Conservation (phyloP, 2,797 vertebrate genomes). For the Vespertilio murinus region DNA sequence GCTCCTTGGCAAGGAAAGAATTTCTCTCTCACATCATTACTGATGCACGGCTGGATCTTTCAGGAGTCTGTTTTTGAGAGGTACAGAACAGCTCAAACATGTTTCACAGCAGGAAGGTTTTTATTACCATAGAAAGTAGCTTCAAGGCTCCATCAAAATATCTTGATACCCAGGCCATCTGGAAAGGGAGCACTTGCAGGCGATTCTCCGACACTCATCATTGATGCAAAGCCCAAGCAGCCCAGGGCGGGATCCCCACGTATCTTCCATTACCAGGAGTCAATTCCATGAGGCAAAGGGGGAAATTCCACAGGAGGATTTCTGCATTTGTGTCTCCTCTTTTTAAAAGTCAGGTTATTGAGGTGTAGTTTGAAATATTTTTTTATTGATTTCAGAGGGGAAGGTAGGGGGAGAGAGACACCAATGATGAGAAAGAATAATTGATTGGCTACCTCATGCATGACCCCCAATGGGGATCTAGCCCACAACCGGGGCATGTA, state of each 20-base stretch:
- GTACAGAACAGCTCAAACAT: slow-evolving; percentile 24
- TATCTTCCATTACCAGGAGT: not conserved
- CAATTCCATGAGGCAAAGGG: not conserved
- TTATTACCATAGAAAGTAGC: slow-evolving; percentile 8
- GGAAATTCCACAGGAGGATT: not conserved
- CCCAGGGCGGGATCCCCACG: not conserved
- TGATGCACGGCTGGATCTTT: slow-evolving; percentile 74
- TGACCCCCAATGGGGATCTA: too few relatives aligned
- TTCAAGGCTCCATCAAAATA: not conserved
- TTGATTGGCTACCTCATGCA: too few relatives aligned
- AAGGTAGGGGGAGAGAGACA: too few relatives aligned
- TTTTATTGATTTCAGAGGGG: too few relatives aligned
- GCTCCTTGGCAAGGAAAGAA: slow-evolving; percentile 78
- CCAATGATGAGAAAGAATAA: too few relatives aligned
- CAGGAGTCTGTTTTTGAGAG: slow-evolving; percentile 58
- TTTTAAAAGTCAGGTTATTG: not conserved
- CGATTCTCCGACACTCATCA: not conserved
- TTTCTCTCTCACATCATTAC: slow-evolving; percentile 77
- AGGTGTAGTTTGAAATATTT: not conserved
- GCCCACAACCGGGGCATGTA: too few relatives aligned
- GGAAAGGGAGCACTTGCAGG: not conserved
- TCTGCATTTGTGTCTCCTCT: not conserved
- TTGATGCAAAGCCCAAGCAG: not conserved
- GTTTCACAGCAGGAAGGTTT: slow-evolving; percentile 63
- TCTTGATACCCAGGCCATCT: not conserved